Conservation (phyloP, 2,888 invertebrate genomes). For the Drosophila leonis region DNA sequence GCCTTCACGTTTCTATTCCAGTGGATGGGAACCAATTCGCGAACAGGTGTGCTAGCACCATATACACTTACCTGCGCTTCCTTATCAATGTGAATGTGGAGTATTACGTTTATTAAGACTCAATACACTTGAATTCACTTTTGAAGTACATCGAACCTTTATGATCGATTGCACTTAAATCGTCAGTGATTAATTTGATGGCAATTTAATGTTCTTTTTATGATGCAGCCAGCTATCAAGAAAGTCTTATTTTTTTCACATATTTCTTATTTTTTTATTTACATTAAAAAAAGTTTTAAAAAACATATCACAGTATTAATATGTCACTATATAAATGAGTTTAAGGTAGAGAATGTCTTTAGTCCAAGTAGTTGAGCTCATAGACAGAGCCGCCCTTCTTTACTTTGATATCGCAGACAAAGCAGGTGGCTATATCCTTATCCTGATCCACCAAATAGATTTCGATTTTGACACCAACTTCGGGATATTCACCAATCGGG, state of each 20-base stretch:
- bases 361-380: conserved; percentile 58
- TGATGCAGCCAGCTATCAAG: background rate
- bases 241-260: background rate
- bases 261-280: background rate
- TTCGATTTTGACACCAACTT: conserved; percentile 82
- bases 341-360: background rate
- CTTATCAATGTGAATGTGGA: conserved; percentile 27
- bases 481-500: conserved; percentile 82
- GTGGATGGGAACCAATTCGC: conserved; percentile 4
- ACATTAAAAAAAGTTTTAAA: conserved; percentile 2
- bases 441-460: conserved; percentile 81
- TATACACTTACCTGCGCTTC: conserved; percentile 12
- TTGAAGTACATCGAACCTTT: conserved; percentile 27
- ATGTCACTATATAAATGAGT: conserved; percentile 18
- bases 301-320: conserved; percentile 62
- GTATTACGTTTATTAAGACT: conserved; percentile 44
- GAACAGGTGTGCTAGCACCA: conserved; percentile 61
- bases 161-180: conserved; percentile 50
- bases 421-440: conserved; percentile 72
- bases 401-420: conserved; percentile 82
- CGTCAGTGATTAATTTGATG: conserved; percentile 39
- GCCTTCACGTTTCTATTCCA: conserved; percentile 39
- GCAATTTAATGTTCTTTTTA: background rate
- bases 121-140: conserved; percentile 30
- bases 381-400: conserved; percentile 65